These are phyloP conservation scores for Pogonocherus hispidulus DNA, from an alignment of 2,888 invertebrate genomes.

Conservation along the genomic window DNA sequence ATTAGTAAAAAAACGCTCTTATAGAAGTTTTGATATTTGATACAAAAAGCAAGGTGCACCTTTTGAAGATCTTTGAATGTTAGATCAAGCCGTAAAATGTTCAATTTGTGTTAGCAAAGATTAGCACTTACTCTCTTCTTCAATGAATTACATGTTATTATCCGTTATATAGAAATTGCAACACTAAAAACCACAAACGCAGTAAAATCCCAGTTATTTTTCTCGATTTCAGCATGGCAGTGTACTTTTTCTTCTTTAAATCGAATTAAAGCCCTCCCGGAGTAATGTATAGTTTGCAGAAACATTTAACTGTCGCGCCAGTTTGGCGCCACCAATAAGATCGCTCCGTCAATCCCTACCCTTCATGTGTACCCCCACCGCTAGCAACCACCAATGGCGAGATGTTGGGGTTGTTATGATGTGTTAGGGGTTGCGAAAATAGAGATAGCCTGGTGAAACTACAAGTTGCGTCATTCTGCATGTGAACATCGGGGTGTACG, in stretches of 20 bases:
- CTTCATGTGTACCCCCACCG: conserved; percentile 30
- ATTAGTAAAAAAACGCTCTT: no score
- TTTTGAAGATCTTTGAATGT: no score
- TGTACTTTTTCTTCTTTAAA: conserved; percentile 33
- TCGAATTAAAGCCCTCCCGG: conserved; percentile 42
- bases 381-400: conserved; percentile 39
- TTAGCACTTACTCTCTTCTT: not conserved
- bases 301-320: conserved; percentile 67
- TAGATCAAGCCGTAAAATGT: no score
- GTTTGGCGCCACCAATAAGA: conserved; percentile 63
- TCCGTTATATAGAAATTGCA: conserved; percentile 5
- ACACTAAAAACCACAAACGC: conserved; percentile 28
- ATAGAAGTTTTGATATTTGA: no score
- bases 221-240: conserved; percentile 21
- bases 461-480: conserved; percentile 58
- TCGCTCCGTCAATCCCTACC: conserved; percentile 31
- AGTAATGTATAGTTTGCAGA: conserved; percentile 37
- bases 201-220: conserved; percentile 30
- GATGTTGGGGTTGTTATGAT: conserved; percentile 30
- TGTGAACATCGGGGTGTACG: conserved; percentile 55
- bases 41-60: no score
- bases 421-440: conserved; percentile 46
- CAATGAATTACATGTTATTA: not conserved
- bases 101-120: no score
- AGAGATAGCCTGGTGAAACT: conserved; percentile 48